phyloP scores from a whole-genome alignment of 2,888 invertebrate genomes.

The Aproaerema taeniolella region DNA sequence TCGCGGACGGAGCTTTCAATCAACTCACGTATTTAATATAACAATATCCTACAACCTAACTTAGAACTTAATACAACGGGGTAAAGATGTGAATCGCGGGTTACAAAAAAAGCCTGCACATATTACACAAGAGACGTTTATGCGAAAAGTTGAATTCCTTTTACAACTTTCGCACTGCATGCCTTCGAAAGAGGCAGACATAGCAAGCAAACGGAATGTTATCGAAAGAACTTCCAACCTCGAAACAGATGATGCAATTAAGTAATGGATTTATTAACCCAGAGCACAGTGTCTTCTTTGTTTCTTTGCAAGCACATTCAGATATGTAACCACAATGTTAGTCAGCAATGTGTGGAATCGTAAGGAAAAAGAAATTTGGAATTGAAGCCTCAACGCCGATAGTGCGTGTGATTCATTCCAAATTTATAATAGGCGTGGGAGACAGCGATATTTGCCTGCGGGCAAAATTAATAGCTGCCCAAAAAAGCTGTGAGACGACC shows the following conservation, averaged over 20 bases:
- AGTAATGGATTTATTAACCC: constrained; percentile 4
- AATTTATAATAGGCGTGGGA: too few relatives aligned
- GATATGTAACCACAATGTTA: constrained; percentile 5
- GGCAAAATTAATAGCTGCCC: too few relatives aligned
- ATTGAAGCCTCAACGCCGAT: too few relatives aligned
- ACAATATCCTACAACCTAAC: constrained; percentile 1
- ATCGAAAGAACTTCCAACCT: constrained; percentile 1
- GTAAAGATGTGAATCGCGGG: background rate
- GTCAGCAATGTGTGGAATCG: constrained; percentile 1
- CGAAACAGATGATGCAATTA: background rate
- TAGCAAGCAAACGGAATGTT: constrained; percentile 5
- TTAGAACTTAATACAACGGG: background rate
- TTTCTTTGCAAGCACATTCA: background rate
- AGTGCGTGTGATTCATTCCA: too few relatives aligned
- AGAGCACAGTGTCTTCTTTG: too few relatives aligned
- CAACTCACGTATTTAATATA: too few relatives aligned
- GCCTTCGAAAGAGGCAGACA: constrained; percentile 16
- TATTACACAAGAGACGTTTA: constrained; percentile 23
- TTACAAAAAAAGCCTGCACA: background rate
- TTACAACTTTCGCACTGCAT: constrained; percentile 23
- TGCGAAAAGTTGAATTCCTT: constrained; percentile 23
- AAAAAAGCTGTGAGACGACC: too few relatives aligned
- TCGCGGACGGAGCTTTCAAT: constrained; percentile 53
- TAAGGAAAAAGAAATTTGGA: background rate
- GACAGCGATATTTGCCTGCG: too few relatives aligned